A percentile compares a stretch with the other conserved stretches of the same genome.
Evolutionary conservation across 1,140 invertebrate genomes (phyloP).

Genomic region (Alviniconcha marisindica): DNA sequence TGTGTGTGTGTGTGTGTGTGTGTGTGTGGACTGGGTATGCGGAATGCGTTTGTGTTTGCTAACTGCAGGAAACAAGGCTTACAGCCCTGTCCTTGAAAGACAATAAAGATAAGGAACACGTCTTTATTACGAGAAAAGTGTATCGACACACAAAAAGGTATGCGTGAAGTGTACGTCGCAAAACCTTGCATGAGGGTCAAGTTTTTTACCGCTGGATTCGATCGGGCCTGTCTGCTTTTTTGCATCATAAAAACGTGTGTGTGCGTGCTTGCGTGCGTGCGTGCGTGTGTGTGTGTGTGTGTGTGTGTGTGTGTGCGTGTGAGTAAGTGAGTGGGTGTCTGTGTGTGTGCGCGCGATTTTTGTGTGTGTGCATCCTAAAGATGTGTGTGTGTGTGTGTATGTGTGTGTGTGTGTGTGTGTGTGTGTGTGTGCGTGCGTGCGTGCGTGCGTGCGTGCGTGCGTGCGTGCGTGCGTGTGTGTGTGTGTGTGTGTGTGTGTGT

Average conservation of each 20-base stretch:
- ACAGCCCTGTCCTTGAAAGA: too few relatives aligned
- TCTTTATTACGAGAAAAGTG: too few relatives aligned
- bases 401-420: not conserved
- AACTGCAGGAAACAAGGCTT: too few relatives aligned
- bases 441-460: not conserved
- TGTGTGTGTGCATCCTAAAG: not conserved
- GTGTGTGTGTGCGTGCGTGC: not conserved
- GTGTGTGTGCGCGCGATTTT: not conserved
- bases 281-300: slow-evolving; percentile 17
- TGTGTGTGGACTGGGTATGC: not conserved
- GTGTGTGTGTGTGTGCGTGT: slow-evolving; percentile 10
- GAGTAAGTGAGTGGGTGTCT: not conserved
- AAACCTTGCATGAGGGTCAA: too few relatives aligned
- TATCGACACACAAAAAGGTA: too few relatives aligned
- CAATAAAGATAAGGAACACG: too few relatives aligned
- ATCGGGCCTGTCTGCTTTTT: too few relatives aligned
- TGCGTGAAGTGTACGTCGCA: too few relatives aligned
- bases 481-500: not conserved
- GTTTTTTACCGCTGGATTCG: too few relatives aligned
- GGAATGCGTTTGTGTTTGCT: too few relatives aligned
- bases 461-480: not conserved
- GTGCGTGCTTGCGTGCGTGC: not conserved
- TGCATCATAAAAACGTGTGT: too few relatives aligned
- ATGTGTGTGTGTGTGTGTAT: not conserved
- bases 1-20: too few relatives aligned